Conservation (phyloP, 2,888 invertebrate species). For the Pristionchus fissidentatus region DNA sequence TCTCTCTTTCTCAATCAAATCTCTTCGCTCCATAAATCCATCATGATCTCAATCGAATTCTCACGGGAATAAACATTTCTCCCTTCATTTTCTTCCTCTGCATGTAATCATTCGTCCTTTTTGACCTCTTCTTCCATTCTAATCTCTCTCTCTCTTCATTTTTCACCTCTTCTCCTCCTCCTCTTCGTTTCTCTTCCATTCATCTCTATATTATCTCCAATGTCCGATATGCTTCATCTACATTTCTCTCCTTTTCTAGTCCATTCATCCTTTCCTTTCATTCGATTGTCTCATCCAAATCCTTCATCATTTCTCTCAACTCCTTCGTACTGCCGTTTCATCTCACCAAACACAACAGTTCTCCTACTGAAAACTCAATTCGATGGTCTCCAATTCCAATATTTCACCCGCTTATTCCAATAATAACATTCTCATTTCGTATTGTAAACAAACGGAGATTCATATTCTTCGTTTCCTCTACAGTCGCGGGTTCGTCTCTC, state of each 20-base stretch:
- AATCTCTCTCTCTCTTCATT: slow-evolving; percentile 11
- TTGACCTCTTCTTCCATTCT: background rate
- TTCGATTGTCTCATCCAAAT: background rate
- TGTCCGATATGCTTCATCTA: slow-evolving; percentile 25
- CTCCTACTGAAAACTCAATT: background rate
- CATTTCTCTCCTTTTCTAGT: background rate
- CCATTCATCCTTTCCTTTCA: background rate
- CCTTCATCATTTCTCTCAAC: background rate
- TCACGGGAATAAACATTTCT: slow-evolving; percentile 27
- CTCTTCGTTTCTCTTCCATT: slow-evolving; percentile 5
- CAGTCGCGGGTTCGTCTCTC: background rate
- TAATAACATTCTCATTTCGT: slow-evolving; percentile 36
- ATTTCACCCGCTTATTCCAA: background rate
- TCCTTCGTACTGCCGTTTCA: background rate
- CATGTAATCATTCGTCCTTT: slow-evolving; percentile 1
- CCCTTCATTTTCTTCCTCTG: background rate
- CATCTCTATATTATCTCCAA: background rate
- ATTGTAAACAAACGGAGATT: background rate
- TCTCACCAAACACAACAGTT: slow-evolving; percentile 5
- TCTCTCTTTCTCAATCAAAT: background rate
- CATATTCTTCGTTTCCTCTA: background rate
- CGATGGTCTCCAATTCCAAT: slow-evolving; percentile 2
- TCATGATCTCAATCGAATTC: slow-evolving; percentile 37
- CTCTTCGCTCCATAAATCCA: slow-evolving; percentile 6
- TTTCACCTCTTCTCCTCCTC: slow-evolving; percentile 10